Evolutionary conservation across 2,888 invertebrate genomes (phyloP), one percentile per base, ranked within the genome.

Genomic region (Sepioteuthis lessoniana): DNA sequence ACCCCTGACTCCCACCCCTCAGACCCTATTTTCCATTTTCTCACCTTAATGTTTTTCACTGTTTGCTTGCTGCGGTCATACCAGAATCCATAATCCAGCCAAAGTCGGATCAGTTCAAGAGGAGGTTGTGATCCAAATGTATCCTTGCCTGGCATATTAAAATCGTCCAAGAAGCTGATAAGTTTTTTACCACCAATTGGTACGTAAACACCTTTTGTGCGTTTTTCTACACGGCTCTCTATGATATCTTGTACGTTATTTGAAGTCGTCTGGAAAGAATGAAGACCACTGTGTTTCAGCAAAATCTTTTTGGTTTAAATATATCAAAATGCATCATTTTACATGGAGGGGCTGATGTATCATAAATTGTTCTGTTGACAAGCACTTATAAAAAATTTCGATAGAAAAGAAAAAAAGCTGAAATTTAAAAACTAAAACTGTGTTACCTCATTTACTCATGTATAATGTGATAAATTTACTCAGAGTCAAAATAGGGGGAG

Each of bases 91-190:
- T 99, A 98, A 97, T 98, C 98, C 94, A 98, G 98, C 98, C 98
- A 98, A 95, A 98, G 98, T 37, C 98, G 97, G 93, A 99, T 97
- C 93, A 99, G 97, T 97, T 99, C 99, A 19, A 99, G 97, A 0
- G 99, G 98, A 13, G 99, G 98, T 97, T 99, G 99, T 0, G 99
- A 98, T 0, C 99, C 99, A 96, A 98, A 99, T 31, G 98, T 98
- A 96, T 99, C 99, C 95, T 98, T 98, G 19, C 98, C 98, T 0
- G 99, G 99, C 98, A 99, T 99, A 97, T 99, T 99, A 96, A 99
- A 98, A 97, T 99, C 99, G 97, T 99, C 99, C 98, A 99, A 98
- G 97, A 98, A 99, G 21, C 98, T 98, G 94, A 99, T 98, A 98
- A 99, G 98, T 95, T 98, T 98, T 97, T 98, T 99, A 96, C 98